Evolutionary conservation across 1,140 invertebrate species (phyloP).

Genomic region (Yoshiicerus persimilis): DNA sequence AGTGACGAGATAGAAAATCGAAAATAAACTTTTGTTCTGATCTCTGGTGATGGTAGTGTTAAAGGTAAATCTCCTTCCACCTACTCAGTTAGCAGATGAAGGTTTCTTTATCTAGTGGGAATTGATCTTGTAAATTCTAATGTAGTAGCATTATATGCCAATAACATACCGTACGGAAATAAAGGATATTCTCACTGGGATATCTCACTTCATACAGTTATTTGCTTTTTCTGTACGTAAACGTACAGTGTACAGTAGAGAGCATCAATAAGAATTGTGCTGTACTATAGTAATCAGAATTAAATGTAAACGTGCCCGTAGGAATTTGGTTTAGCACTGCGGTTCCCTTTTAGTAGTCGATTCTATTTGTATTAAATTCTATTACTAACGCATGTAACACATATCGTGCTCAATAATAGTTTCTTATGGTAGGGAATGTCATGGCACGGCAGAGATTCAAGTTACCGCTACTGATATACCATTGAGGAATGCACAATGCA

Average conservation of each 20-base stretch:
- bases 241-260: no score
- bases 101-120: background rate
- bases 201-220: background rate
- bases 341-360: background rate
- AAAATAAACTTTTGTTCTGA: background rate
- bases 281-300: background rate
- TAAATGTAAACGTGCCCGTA: background rate
- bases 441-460: no score
- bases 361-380: no score
- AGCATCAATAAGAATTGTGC: background rate
- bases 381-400: no score
- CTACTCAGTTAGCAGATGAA: background rate
- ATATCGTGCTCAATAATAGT: no score
- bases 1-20: background rate
- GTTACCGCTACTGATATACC: no score
- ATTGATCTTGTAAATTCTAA: background rate
- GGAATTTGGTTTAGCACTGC: background rate
- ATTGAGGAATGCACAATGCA: no score
- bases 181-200: background rate
- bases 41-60: background rate
- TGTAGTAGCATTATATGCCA: background rate
- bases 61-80: background rate
- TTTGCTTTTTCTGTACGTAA: background rate
- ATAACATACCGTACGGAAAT: background rate
- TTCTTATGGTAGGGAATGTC: no score